Base-by-base conservation (phyloP, 1,140 invertebrate genomes). In the Drosophila murphyi region DNA sequence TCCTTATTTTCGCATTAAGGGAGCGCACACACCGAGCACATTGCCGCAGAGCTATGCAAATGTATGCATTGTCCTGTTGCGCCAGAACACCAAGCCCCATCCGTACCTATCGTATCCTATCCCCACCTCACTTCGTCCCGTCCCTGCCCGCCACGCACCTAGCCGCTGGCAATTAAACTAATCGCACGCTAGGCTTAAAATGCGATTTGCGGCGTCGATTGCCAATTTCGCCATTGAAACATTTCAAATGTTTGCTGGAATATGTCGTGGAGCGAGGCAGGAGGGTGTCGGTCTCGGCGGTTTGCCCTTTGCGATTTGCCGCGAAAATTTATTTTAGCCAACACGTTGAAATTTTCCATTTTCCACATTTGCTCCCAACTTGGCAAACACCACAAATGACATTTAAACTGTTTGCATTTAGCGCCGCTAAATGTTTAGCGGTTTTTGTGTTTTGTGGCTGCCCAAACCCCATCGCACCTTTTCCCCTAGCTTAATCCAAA, bases 151-250 rank as follows among this genome's bases (percentile, higher is more conserved):
- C 48, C 28, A 3, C 5, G 3, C 20, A 59, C 52, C 39, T 37
- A 10, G 47, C 50, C 47, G 37, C 56, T 72, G 83, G 90, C 90
- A 92, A 92, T 92, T 91, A 92, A 92, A 92, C 90, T 92, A 92
- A 92, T 92, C 90, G 85, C 87, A 90, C 79, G 80, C 79, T 78
- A 76, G 87, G 90, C 86, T 92, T 92, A 90, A 92, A 91, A 87
- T 80, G 82, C 87, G 86, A 91, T 91, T 91, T 90, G 88, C 50
- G 87, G 87, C 78, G 69, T 75, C 85, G 85, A 89, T 89, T 88
- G 80, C 64, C 83, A 89, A 83, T 77, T 80, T 63, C 59, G 54
- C 57, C 63, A 67, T 39, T 56, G 55, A 67, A 67, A 52, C 41
- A 45, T 57, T 57, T 35, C 32, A 57, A 47, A 57, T 48, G 43